Base-by-base conservation (phyloP, 1,140 invertebrate genomes). In the Heliconius melpomene region DNA sequence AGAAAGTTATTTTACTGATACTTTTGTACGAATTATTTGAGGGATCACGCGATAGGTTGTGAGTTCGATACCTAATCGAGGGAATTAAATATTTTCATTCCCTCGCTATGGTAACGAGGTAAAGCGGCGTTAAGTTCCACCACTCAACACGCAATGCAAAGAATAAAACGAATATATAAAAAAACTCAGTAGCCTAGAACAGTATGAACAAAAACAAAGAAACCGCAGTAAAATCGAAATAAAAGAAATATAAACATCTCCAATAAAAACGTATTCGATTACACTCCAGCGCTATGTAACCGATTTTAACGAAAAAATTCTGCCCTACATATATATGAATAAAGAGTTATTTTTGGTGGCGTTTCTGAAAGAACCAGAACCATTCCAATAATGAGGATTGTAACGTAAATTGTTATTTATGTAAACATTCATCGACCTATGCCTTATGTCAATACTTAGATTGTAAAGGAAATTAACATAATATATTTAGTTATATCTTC, bases 331-430 rank as follows among this genome's bases (percentile, higher is more conserved):
- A 78, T 46, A 78, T 74, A 74, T 29, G 32, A 54, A 72, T 50
- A 74, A 46, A 54, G n/a, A 70, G 71, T 72, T 74, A 52, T 74
- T 78, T 81, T 78, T 81, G 74, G 80, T 78, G 75, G 80, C 72
- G 40, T 66, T 38, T 40, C 66, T 66, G 57, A 38, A 81, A 81
- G 5, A 36, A 36, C 32, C 72, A 57, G 40, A 73, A 81, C 75
- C 73, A 60, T 70, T 79, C 52, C 54, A 70, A 79, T 78, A 82
- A 76, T 79, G 74, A 73, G n/a, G 54, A 54, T 52, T 81, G 66
- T 78, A 52, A 73, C 32, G 75, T 78, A 81, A 78, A 81, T 81
- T 81, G 77, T 73, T 81, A 78, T 81, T 81, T 81, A 81, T 78
- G 80, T 81, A 72, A 78, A 78, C 73, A 78, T 81, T 81, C 77